Conservation (phyloP, 2,797 vertebrate species). For the Bradypodion pumilum region DNA sequence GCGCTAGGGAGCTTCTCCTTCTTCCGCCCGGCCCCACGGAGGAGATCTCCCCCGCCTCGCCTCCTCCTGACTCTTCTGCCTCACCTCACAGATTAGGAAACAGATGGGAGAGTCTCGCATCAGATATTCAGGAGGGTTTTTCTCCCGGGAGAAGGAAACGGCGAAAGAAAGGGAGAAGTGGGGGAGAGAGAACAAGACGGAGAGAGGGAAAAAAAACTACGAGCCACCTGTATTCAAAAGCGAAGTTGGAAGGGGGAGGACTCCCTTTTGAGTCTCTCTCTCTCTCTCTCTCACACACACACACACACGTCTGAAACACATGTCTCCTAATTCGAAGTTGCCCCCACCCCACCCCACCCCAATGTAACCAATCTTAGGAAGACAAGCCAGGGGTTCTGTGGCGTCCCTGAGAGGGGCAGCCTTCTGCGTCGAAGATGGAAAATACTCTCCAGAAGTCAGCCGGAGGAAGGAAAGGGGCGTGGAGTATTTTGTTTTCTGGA, state of each 20-base stretch:
- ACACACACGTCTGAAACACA: too few relatives aligned
- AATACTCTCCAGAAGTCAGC: neutral
- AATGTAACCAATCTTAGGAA: neutral
- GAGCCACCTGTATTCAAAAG: neutral
- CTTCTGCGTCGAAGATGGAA: constrained; percentile 1
- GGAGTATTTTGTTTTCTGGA: neutral
- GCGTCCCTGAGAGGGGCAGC: neutral
- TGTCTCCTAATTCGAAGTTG: neutral
- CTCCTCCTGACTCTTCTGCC: constrained; percentile 39
- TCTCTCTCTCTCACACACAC: neutral
- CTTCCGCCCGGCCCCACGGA: constrained; percentile 9
- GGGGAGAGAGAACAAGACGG: constrained; percentile 1
- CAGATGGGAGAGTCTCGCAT: constrained; percentile 40
- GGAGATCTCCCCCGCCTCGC: constrained; percentile 31
- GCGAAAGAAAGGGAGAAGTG: neutral
- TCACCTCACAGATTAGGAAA: constrained; percentile 53
- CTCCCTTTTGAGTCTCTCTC: neutral
- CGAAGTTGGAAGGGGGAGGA: neutral
- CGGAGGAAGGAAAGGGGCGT: constrained; percentile 5
- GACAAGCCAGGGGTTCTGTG: accelerated
- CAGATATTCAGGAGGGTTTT: constrained; percentile 36
- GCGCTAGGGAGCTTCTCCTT: neutral
- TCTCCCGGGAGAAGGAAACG: constrained; percentile 1
- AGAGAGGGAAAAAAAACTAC: neutral
- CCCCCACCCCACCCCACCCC: neutral